phyloP scores from a whole-genome alignment of 1,140 invertebrate genomes.

The Coelopa frigida region DNA sequence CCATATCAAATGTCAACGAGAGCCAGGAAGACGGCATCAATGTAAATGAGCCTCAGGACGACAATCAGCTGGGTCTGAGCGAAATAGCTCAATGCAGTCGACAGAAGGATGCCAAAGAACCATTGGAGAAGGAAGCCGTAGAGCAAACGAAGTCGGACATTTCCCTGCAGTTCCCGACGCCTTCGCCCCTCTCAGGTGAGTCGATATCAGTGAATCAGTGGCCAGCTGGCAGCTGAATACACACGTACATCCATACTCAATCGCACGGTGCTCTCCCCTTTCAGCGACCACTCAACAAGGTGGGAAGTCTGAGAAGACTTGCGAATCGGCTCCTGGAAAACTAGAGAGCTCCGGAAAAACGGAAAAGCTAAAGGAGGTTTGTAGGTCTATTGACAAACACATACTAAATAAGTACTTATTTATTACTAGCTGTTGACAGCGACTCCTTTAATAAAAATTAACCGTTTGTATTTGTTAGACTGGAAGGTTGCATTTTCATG shows the following conservation, averaged over 20 bases:
- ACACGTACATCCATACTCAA: too few relatives aligned
- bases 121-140: slow-evolving; percentile 18
- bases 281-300: slow-evolving; percentile 9
- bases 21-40: slow-evolving; percentile 11
- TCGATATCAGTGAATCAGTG: too few relatives aligned
- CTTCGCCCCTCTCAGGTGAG: slow-evolving; percentile 16
- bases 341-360: slow-evolving; percentile 19
- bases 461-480: too few relatives aligned
- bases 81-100: slow-evolving; percentile 13
- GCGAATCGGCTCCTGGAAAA: slow-evolving; percentile 25
- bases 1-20: slow-evolving; percentile 15
- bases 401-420: background rate
- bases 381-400: too few relatives aligned
- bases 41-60: slow-evolving; percentile 8
- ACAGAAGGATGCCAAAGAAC: slow-evolving; percentile 15
- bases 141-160: slow-evolving; percentile 20
- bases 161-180: slow-evolving; percentile 18
- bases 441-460: too few relatives aligned
- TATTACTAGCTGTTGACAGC: slow-evolving; percentile 1
- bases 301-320: slow-evolving; percentile 25
- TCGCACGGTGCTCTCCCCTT: background rate
- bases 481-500: too few relatives aligned
- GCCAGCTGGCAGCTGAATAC: too few relatives aligned
- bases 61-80: slow-evolving; percentile 7
- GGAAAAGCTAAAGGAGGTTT: slow-evolving; percentile 18